These are phyloP conservation scores for Syrrhaptes paradoxus DNA, from an alignment of 2,113 vertebrate genomes.

Conservation along the genomic window DNA sequence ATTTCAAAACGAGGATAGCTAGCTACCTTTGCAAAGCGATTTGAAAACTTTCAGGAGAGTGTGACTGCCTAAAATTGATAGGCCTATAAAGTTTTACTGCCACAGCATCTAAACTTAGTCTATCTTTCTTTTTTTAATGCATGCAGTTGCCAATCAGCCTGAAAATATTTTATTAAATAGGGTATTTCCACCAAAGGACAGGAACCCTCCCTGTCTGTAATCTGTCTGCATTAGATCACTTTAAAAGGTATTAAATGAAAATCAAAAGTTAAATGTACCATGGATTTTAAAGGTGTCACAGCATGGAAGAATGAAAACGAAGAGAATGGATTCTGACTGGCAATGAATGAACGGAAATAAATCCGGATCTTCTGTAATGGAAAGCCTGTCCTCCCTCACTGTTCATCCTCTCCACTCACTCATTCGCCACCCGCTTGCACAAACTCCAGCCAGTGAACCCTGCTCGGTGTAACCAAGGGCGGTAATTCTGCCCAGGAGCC, in stretches of 20 bases:
- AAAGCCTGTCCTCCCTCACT: not conserved
- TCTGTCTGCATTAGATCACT: slow-evolving; percentile 57
- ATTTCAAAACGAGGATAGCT: slow-evolving; percentile 1
- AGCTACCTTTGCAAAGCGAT: not conserved
- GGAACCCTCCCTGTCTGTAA: slow-evolving; percentile 12
- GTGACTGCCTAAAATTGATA: not conserved
- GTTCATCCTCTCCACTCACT: not conserved
- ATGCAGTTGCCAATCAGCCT: not conserved
- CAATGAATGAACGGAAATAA: slow-evolving; percentile 5
- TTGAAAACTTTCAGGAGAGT: not conserved
- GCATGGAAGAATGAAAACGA: slow-evolving; percentile 37
- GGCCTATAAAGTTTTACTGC: slow-evolving; percentile 6
- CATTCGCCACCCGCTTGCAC: not conserved
- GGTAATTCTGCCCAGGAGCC: not conserved
- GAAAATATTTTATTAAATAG: not conserved
- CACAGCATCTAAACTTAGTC: not conserved
- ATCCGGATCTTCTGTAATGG: not conserved
- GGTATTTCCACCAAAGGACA: slow-evolving; percentile 1
- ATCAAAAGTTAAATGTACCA: slow-evolving; percentile 58
- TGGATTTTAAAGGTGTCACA: slow-evolving; percentile 46
- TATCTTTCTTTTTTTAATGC: not conserved
- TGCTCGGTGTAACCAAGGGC: not conserved
- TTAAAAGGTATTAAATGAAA: slow-evolving; percentile 49
- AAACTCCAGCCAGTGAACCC: not conserved
- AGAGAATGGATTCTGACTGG: slow-evolving; percentile 51